phyloP scores from a whole-genome alignment of 2,797 vertebrate genomes.

The Myripristis murdjan region DNA sequence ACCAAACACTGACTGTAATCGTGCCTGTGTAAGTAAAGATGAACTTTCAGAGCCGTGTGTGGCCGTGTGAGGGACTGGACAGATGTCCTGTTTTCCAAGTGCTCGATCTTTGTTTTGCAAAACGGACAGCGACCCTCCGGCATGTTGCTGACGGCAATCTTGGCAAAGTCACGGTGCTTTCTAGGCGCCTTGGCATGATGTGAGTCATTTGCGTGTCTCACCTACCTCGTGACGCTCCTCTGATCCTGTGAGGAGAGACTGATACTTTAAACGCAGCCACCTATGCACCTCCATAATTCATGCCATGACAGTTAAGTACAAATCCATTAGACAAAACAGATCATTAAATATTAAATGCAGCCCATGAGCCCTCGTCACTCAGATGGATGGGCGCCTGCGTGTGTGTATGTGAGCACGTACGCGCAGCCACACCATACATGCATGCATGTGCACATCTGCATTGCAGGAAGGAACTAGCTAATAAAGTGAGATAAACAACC shows the following conservation, averaged over 20 bases:
- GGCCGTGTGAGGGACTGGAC: too few relatives aligned
- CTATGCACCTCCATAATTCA: slow-evolving; percentile 35
- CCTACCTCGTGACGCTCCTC: neutral
- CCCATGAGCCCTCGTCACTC: slow-evolving; percentile 8
- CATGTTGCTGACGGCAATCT: neutral
- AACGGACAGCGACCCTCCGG: too few relatives aligned
- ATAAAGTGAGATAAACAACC: slow-evolving; percentile 55
- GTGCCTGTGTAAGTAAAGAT: too few relatives aligned
- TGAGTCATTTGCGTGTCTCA: neutral
- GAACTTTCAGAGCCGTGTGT: too few relatives aligned
- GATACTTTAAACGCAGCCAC: neutral
- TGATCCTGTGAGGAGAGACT: slow-evolving; percentile 8
- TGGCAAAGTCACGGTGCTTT: neutral
- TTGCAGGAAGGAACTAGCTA: slow-evolving; percentile 38
- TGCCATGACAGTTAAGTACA: slow-evolving; percentile 23
- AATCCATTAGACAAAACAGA: slow-evolving; percentile 52
- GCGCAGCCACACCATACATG: neutral
- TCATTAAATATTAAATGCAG: slow-evolving; percentile 61
- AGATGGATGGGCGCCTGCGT: slow-evolving; percentile 19
- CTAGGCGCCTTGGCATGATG: neutral
- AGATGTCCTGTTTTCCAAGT: too few relatives aligned
- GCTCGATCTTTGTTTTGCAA: too few relatives aligned
- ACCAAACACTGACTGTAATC: too few relatives aligned
- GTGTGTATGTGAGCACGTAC: neutral
- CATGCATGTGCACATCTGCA: neutral